These are phyloP conservation scores for Taenaris catops DNA, from an alignment of 2,888 invertebrate species.

Conservation along the genomic window DNA sequence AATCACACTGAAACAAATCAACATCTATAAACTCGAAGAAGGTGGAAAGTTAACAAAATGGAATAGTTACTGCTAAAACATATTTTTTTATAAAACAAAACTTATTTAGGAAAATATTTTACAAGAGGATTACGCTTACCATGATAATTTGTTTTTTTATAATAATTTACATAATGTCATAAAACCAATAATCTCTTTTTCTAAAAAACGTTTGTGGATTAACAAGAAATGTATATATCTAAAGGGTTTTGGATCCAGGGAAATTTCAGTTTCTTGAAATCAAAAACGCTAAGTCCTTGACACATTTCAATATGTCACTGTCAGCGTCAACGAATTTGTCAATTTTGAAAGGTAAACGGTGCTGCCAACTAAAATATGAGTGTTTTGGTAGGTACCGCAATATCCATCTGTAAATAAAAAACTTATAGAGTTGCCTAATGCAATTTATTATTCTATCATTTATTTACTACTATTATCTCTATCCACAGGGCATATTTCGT, in stretches of 20 bases:
- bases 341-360: background rate
- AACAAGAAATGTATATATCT: background rate
- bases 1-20: constrained; percentile 68
- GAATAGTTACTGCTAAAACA: too few species aligned
- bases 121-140: constrained; percentile 11
- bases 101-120: background rate
- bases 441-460: too few species aligned
- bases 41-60: too few species aligned
- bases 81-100: too few species aligned
- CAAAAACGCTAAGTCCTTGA: background rate
- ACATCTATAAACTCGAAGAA: too few species aligned
- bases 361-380: background rate
- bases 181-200: background rate
- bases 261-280: background rate
- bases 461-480: too few species aligned
- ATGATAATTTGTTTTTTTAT: constrained; percentile 8
- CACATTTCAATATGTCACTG: background rate
- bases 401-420: too few species aligned
- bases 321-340: constrained; percentile 2
- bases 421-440: too few species aligned
- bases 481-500: too few species aligned
- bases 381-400: too few species aligned
- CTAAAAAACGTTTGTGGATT: background rate
- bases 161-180: constrained; percentile 18
- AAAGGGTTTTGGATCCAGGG: background rate